Percentiles rank a stretch among this genome's conserved stretches.
These are phyloP conservation scores for Drosophila pectinifera DNA, from an alignment of 1,140 invertebrate genomes.

Conservation along the genomic window DNA sequence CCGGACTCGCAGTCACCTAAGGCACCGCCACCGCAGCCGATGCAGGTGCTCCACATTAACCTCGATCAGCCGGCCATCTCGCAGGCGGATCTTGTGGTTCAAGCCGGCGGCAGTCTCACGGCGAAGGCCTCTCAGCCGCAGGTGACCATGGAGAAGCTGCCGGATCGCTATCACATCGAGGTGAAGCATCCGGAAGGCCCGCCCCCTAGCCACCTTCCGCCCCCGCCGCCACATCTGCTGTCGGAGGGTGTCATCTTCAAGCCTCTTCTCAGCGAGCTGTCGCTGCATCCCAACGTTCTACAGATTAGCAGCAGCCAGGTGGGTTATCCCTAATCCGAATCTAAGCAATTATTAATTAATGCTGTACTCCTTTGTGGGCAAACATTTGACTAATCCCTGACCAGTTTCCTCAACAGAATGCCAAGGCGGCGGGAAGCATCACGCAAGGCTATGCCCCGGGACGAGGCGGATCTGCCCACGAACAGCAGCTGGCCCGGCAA, in stretches of 20 bases:
- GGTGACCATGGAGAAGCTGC: conserved; percentile 82
- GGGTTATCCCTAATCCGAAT: too few relatives aligned
- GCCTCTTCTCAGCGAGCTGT: conserved; percentile 67
- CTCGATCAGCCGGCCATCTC: conserved; percentile 79
- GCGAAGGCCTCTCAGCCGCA: conserved; percentile 75
- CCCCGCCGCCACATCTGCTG: conserved; percentile 62
- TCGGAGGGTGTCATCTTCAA: conserved; percentile 74
- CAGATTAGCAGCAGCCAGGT: conserved; percentile 80
- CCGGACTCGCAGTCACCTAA: conserved; percentile 62
- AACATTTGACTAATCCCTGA: conserved; percentile 1
- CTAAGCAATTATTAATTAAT: too few relatives aligned
- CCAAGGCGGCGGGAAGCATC: conserved; percentile 75
- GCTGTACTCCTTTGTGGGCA: too few relatives aligned
- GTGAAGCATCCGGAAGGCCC: conserved; percentile 69
- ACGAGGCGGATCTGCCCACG: conserved; percentile 58
- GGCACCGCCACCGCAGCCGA: conserved; percentile 48
- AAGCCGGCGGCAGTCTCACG: conserved; percentile 50
- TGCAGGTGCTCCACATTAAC: conserved; percentile 82
- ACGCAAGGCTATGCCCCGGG: conserved; percentile 79
- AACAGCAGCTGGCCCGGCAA: conserved; percentile 72
- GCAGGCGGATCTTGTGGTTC: conserved; percentile 67
- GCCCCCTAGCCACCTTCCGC: conserved; percentile 53
- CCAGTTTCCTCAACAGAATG: conserved; percentile 56
- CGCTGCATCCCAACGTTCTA: conserved; percentile 77
- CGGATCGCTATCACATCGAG: conserved; percentile 79